Percentiles rank a stretch among this genome's conserved stretches.
phyloP scores from a whole-genome alignment of 2,113 vertebrate species.

The Oophaga pumilio region DNA sequence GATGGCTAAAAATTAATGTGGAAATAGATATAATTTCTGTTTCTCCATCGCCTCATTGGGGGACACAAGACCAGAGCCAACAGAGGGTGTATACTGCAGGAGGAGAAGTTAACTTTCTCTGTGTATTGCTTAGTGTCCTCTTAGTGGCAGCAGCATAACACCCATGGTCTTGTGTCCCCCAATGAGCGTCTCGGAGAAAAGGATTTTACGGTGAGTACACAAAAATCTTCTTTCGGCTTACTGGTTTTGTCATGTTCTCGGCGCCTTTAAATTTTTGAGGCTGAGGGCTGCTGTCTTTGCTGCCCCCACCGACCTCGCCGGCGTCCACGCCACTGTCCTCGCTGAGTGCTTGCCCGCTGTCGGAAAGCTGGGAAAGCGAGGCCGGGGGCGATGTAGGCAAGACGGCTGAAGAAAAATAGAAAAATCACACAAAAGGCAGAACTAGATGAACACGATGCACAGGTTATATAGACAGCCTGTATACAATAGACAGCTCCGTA shows the following conservation, averaged over 20 bases:
- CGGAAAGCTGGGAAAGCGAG: constrained; percentile 91
- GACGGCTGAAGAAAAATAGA: constrained; percentile 54
- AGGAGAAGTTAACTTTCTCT: no score
- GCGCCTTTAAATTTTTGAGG: constrained; percentile 74
- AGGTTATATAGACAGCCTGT: background rate
- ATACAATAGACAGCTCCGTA: background rate
- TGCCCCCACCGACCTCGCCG: constrained; percentile 80
- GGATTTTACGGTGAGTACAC: no score
- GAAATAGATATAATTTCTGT: no score
- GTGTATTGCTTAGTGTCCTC: no score
- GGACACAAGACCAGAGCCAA: no score
- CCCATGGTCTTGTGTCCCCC: no score
- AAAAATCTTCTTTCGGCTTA: background rate
- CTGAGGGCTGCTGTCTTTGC: constrained; percentile 78
- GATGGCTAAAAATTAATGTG: no score
- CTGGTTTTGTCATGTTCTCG: constrained; percentile 66
- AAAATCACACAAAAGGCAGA: background rate
- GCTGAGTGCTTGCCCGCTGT: constrained; percentile 93
- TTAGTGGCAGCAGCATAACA: no score
- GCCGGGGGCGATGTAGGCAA: constrained; percentile 70
- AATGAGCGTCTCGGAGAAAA: no score
- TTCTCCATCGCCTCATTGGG: no score
- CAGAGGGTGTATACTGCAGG: no score
- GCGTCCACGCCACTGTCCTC: constrained; percentile 98
- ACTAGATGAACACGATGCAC: background rate